Percentiles rank a stretch among this genome's conserved stretches.
Evolutionary conservation across 2,888 invertebrate species (phyloP).

Genomic region (Drosophila villosipedis): DNA sequence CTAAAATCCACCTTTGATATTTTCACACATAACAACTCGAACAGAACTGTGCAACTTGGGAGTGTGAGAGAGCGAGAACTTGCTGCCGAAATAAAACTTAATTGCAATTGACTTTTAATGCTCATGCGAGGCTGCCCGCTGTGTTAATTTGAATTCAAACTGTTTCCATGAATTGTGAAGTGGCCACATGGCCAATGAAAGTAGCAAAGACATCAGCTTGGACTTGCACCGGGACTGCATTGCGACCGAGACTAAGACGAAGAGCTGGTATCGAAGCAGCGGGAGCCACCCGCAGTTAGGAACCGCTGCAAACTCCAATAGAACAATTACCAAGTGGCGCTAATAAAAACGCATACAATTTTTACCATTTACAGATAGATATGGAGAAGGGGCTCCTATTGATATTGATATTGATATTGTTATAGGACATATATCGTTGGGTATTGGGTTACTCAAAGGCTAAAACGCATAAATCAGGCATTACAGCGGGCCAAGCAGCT

Average conservation of each 20-base stretch:
- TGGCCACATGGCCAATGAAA: constrained; percentile 41
- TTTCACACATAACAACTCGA: constrained; percentile 65
- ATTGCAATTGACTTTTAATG: constrained; percentile 81
- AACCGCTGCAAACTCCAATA: constrained; percentile 25
- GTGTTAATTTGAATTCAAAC: constrained; percentile 82
- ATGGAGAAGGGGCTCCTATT: constrained; percentile 7
- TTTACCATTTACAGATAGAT: constrained; percentile 2
- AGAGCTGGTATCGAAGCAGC: background rate
- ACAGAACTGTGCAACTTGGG: constrained; percentile 9
- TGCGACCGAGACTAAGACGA: background rate
- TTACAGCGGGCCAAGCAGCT: constrained; percentile 20
- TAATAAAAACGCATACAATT: constrained; percentile 63
- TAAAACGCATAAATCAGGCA: constrained; percentile 67
- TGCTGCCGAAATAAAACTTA: constrained; percentile 66
- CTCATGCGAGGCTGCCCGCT: constrained; percentile 68
- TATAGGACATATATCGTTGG: constrained; percentile 11
- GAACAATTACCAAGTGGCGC: constrained; percentile 75
- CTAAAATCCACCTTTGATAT: constrained; percentile 73
- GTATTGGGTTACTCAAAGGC: constrained; percentile 57
- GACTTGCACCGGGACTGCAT: constrained; percentile 2
- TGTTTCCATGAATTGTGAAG: constrained; percentile 64
- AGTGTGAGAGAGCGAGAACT: constrained; percentile 3
- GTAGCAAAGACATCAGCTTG: constrained; percentile 16
- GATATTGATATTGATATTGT: constrained; percentile 29
- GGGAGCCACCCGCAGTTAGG: constrained; percentile 1